Conservation (phyloP, 2,888 invertebrate genomes). For the Eupithecia subfuscata region DNA sequence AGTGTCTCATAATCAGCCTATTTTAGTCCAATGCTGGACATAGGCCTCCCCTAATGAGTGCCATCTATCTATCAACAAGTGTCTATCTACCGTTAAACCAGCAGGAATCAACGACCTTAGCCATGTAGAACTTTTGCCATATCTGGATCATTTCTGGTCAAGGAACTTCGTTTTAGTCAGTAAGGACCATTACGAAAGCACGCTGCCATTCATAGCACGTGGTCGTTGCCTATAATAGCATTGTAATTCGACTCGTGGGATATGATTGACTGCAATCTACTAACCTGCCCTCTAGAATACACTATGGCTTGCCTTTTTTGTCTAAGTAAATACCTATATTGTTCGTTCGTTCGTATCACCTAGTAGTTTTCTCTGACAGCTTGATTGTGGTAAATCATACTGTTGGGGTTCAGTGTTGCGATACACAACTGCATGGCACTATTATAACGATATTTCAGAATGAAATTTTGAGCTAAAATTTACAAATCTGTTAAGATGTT, state of each 20-base stretch:
- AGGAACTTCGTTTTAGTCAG: slow-evolving; percentile 38
- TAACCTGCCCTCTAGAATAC: slow-evolving; percentile 12
- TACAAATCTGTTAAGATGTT: too few species aligned
- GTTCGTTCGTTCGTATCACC: neutral
- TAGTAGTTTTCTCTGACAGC: neutral
- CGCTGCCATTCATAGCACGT: slow-evolving; percentile 39
- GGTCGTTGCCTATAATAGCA: slow-evolving; percentile 34
- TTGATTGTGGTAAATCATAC: too few species aligned
- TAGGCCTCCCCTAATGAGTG: too few species aligned
- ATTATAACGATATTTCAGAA: too few species aligned
- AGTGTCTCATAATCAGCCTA: too few species aligned
- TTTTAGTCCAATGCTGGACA: too few species aligned
- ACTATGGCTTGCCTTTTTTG: neutral
- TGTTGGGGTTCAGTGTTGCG: too few species aligned
- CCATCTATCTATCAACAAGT: too few species aligned
- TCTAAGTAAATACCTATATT: neutral
- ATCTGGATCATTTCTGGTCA: slow-evolving; percentile 36
- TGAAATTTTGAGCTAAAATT: too few species aligned
- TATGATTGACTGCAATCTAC: slow-evolving; percentile 19
- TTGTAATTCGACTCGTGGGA: slow-evolving; percentile 27
- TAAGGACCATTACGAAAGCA: slow-evolving; percentile 46
- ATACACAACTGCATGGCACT: too few species aligned
- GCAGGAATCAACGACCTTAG: slow-evolving; percentile 29
- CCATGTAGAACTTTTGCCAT: slow-evolving; percentile 23
- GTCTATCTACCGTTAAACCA: neutral